Evolutionary conservation across 2,113 vertebrate species (phyloP).

Genomic region (Heterocephalus glaber): DNA sequence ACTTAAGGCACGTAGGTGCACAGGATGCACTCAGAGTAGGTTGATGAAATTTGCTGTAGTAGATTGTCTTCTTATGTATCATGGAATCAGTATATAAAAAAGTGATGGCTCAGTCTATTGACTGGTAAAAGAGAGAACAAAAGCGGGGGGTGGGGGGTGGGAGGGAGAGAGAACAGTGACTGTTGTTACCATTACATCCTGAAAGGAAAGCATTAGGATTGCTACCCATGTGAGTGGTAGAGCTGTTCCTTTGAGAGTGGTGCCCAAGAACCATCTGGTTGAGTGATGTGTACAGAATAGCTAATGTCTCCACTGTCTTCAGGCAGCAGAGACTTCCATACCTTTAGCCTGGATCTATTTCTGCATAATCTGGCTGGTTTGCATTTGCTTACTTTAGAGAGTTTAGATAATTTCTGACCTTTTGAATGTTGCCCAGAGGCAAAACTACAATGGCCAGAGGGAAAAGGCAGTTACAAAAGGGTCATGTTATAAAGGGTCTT

Average conservation of each 20-base stretch:
- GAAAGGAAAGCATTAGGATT: background rate
- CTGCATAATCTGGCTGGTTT: background rate
- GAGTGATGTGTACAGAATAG: background rate
- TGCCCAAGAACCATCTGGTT: background rate
- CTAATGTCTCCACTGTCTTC: background rate
- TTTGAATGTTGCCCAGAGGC: background rate
- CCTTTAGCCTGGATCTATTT: background rate
- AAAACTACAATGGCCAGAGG: background rate
- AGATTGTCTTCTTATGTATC: background rate
- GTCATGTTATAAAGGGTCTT: background rate
- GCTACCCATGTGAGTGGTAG: background rate
- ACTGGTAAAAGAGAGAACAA: background rate
- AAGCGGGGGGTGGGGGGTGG: no score
- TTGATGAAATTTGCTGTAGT: background rate
- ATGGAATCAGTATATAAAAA: background rate
- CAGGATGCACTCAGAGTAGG: background rate
- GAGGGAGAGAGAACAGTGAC: background rate
- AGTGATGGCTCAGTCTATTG: background rate
- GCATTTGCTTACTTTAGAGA: background rate
- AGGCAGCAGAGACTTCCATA: background rate
- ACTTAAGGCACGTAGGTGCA: background rate
- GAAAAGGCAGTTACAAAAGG: background rate
- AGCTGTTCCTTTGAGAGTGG: background rate
- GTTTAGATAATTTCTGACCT: slow-evolving; percentile 5
- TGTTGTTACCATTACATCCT: background rate